phyloP scores from a whole-genome alignment of 2,113 vertebrate genomes.

The Syngnathus floridae region DNA sequence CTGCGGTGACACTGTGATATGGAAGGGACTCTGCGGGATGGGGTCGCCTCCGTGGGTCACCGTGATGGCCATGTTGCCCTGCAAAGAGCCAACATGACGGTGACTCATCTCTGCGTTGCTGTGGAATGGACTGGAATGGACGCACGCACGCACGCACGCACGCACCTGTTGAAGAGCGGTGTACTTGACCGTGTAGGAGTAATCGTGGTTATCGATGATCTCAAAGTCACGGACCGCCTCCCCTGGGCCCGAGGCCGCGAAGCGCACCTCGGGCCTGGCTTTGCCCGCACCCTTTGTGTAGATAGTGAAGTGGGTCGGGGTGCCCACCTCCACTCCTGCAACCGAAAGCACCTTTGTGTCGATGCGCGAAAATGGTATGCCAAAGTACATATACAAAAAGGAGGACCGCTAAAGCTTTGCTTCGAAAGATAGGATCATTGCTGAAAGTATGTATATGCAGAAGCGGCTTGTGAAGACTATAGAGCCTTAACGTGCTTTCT shows the following conservation, averaged over 20 bases:
- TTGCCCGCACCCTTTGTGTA: slow-evolving; percentile 91
- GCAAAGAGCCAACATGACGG: slow-evolving; percentile 5
- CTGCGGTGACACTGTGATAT: slow-evolving; percentile 77
- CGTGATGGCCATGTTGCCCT: slow-evolving; percentile 84
- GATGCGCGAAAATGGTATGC: too few relatives aligned
- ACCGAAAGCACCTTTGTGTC: not conserved
- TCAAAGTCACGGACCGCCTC: slow-evolving; percentile 86
- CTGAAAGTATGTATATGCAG: too few relatives aligned
- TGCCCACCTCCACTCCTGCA: slow-evolving; percentile 87
- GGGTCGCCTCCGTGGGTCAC: slow-evolving; percentile 82
- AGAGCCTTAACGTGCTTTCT: too few relatives aligned
- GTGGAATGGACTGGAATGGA: slow-evolving; percentile 1
- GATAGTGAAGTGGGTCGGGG: slow-evolving; percentile 90
- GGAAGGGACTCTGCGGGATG: slow-evolving; percentile 84
- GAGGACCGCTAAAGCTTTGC: too few relatives aligned
- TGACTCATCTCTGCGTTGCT: slow-evolving; percentile 6
- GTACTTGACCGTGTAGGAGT: slow-evolving; percentile 92
- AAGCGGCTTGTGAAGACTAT: too few relatives aligned
- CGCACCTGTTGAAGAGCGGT: slow-evolving; percentile 83
- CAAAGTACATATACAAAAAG: too few relatives aligned
- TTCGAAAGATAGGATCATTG: too few relatives aligned
- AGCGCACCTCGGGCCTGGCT: slow-evolving; percentile 83
- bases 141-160: not conserved
- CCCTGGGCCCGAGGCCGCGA: slow-evolving; percentile 73
- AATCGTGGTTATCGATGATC: slow-evolving; percentile 94